Conservation (phyloP, 1,140 invertebrate species). For the Heliconius nattereri region DNA sequence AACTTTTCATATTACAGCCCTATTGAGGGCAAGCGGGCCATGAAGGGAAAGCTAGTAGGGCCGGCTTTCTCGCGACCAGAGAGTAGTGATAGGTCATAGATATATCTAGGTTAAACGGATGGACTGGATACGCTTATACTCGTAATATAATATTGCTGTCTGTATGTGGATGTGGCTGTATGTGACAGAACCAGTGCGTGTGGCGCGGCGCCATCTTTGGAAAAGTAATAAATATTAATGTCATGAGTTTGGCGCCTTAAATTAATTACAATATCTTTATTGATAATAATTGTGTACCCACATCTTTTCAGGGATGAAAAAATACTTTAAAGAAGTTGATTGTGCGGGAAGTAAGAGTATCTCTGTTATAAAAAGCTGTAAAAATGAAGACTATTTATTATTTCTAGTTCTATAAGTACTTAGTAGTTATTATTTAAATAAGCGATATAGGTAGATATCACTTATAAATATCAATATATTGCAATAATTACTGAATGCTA, state of each 20-base stretch:
- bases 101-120: conserved; percentile 40
- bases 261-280: background rate
- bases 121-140: conserved; percentile 20
- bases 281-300: background rate
- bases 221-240: conserved; percentile 1
- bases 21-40: conserved; percentile 51
- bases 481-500: too few relatives aligned
- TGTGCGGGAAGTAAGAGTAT: background rate
- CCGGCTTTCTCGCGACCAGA: conserved; percentile 56
- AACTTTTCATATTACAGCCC: conserved; percentile 32
- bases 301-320: too few relatives aligned
- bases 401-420: background rate
- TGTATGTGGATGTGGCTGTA: background rate
- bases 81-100: conserved; percentile 38
- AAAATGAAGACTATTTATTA: background rate
- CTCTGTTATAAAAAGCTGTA: background rate
- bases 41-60: conserved; percentile 68
- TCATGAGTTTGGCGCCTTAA: background rate
- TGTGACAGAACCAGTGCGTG: conserved; percentile 1
- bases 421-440: too few relatives aligned
- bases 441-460: too few relatives aligned
- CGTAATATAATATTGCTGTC: conserved; percentile 8
- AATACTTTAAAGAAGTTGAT: background rate
- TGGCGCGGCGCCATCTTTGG: conserved; percentile 1
- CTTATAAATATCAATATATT: too few relatives aligned